phyloP scores from a whole-genome alignment of 2,113 vertebrate species.

The Sylvietta virens region DNA sequence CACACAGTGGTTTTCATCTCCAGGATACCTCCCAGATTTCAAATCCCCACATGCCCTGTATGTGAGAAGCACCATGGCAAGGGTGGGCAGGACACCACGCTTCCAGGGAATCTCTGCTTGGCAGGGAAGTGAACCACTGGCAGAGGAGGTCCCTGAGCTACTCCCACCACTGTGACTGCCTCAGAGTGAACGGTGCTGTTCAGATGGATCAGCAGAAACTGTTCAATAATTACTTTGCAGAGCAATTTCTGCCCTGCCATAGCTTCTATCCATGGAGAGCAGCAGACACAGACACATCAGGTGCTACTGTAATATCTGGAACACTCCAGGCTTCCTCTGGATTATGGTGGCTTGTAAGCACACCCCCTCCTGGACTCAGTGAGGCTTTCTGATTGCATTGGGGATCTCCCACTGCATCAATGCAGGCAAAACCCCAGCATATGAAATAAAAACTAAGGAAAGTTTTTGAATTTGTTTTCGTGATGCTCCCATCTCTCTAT shows the following conservation, averaged over 20 bases:
- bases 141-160: not conserved
- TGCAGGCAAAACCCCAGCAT: not conserved
- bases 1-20: not conserved
- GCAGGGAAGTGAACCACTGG: not conserved
- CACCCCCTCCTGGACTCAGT: slow-evolving; percentile 36
- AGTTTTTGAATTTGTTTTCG: not conserved
- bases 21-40: not conserved
- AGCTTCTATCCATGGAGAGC: not conserved
- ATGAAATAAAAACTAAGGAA: slow-evolving; percentile 28
- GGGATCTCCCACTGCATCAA: slow-evolving; percentile 19
- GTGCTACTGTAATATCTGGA: not conserved
- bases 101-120: not conserved
- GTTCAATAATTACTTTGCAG: slow-evolving; percentile 37
- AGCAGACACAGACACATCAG: not conserved
- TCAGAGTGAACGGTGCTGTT: not conserved
- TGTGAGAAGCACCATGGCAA: not conserved
- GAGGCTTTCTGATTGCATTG: slow-evolving; percentile 38
- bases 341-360: not conserved
- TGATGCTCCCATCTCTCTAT: slow-evolving; percentile 11
- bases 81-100: not conserved
- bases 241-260: not conserved
- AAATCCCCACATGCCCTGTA: not conserved
- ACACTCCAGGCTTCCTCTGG: slow-evolving; percentile 17
- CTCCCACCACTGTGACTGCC: not conserved
- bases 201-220: slow-evolving; percentile 11